phyloP scores from a whole-genome alignment of 2,888 invertebrate species.

The Drosophila stalkeri region DNA sequence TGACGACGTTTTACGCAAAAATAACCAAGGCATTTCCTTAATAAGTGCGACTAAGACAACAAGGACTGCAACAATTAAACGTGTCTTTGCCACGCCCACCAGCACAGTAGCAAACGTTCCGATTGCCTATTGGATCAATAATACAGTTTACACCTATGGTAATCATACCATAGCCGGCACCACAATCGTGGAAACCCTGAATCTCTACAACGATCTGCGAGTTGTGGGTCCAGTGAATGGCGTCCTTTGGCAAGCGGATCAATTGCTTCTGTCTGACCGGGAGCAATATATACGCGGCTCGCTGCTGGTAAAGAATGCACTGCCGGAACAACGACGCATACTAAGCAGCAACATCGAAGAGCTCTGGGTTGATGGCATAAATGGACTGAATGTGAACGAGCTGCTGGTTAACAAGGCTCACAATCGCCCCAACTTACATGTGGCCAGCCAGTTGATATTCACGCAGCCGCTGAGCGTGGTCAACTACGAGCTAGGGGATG shows the following conservation, averaged over 20 bases:
- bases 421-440: conserved; percentile 72
- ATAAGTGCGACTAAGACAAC: conserved; percentile 47
- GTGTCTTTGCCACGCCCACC: conserved; percentile 80
- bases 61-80: conserved; percentile 81
- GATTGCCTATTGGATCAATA: conserved; percentile 85
- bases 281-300: conserved; percentile 74
- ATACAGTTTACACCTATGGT: conserved; percentile 84
- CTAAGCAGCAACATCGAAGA: conserved; percentile 77
- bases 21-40: conserved; percentile 84
- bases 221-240: conserved; percentile 83
- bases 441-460: conserved; percentile 75
- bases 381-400: conserved; percentile 79
- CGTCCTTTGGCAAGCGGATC: conserved; percentile 83
- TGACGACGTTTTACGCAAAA: conserved; percentile 86
- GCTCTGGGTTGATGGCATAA: conserved; percentile 75
- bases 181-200: conserved; percentile 80
- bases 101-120: conserved; percentile 85
- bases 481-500: conserved; percentile 62
- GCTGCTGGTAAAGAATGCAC: conserved; percentile 69
- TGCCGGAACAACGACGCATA: conserved; percentile 62
- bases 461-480: conserved; percentile 66
- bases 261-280: conserved; percentile 81
- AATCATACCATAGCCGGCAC: conserved; percentile 85
- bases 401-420: conserved; percentile 62
- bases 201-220: conserved; percentile 78